Evolutionary conservation across 1,140 invertebrate genomes (phyloP), one percentile per base, ranked within the genome.

Genomic region (Cyrtorhinus lividipennis): DNA sequence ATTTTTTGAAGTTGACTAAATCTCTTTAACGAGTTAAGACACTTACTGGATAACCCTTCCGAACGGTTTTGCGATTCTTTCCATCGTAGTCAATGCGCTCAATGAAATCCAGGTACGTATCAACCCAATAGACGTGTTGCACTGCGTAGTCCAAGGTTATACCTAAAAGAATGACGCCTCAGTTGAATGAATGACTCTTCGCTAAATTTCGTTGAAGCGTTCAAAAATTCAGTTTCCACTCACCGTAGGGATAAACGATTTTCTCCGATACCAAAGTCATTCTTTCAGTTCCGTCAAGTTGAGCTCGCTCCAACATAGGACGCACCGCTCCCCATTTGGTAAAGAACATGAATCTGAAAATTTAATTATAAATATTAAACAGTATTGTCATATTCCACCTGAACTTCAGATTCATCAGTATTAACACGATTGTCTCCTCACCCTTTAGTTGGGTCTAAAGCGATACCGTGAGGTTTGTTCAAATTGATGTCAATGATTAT

Each of bases 361-460:
- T 2, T 45, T 23, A n/a, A n/a, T n/a, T n/a, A n/a, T n/a, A n/a
- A n/a, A n/a, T n/a, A 48, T 48, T 48, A 2, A 2, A 48, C 2
- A n/a, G n/a, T n/a, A n/a, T n/a, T n/a, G n/a, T n/a, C n/a, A n/a
- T n/a, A n/a, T n/a, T n/a, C n/a, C n/a, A n/a, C n/a, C n/a, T n/a
- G n/a, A n/a, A n/a, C n/a, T n/a, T n/a, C n/a, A n/a, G n/a, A n/a
- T n/a, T n/a, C n/a, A n/a, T n/a, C n/a, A n/a, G n/a, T n/a, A n/a
- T n/a, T n/a, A n/a, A n/a, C n/a, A n/a, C n/a, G n/a, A n/a, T n/a
- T n/a, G n/a, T n/a, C n/a, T n/a, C n/a, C 69, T 68, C 72, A 83
- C 77, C 88, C 90, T 69, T 78, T 79, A 1, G 80, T 80, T 1
- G 90, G 88, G 78, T 95, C 91, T 15, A 94, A 71, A 18, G 87